A percentile compares a stretch with the other conserved stretches of the same genome.
Conservation (phyloP, 2,888 invertebrate genomes). For the Oscheius sp. region DNA sequence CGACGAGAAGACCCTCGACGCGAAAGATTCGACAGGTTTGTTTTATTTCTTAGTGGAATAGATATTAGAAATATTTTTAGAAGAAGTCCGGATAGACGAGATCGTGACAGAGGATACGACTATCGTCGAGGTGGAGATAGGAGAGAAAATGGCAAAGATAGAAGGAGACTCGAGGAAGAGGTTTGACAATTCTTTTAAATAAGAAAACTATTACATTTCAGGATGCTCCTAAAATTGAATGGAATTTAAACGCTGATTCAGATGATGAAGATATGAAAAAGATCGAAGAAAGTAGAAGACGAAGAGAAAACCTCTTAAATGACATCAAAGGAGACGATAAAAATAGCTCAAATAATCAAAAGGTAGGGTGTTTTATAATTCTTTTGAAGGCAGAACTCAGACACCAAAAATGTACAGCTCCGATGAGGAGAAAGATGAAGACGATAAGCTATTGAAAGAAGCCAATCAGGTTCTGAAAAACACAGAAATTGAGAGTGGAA, state of each 20-base stretch:
- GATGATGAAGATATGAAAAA: conserved; percentile 59
- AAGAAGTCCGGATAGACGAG: conserved; percentile 27
- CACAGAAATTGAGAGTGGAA: conserved; percentile 23
- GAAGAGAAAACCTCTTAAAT: conserved; percentile 45
- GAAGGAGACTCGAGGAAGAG: conserved; percentile 26
- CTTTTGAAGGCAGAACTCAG: background rate
- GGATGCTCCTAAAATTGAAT: conserved; percentile 39
- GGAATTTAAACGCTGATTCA: conserved; percentile 52
- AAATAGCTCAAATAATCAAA: background rate
- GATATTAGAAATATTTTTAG: background rate
- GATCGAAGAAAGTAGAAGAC: conserved; percentile 56
- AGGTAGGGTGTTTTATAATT: background rate
- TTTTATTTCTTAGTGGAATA: background rate
- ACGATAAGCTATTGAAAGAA: conserved; percentile 19
- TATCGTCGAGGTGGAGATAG: conserved; percentile 26
- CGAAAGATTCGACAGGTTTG: conserved; percentile 8
- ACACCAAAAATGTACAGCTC: too few relatives aligned
- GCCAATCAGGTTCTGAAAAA: conserved; percentile 23
- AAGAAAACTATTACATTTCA: background rate
- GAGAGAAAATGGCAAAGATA: conserved; percentile 30
- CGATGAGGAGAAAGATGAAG: conserved; percentile 14
- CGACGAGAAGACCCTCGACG: conserved; percentile 13
- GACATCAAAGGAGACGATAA: conserved; percentile 31
- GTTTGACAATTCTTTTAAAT: background rate
- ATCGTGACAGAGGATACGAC: conserved; percentile 22